Evolutionary conservation across 1,140 invertebrate species (phyloP), one percentile per base, ranked within the genome.

Genomic region (Aphelinus atriplicis): DNA sequence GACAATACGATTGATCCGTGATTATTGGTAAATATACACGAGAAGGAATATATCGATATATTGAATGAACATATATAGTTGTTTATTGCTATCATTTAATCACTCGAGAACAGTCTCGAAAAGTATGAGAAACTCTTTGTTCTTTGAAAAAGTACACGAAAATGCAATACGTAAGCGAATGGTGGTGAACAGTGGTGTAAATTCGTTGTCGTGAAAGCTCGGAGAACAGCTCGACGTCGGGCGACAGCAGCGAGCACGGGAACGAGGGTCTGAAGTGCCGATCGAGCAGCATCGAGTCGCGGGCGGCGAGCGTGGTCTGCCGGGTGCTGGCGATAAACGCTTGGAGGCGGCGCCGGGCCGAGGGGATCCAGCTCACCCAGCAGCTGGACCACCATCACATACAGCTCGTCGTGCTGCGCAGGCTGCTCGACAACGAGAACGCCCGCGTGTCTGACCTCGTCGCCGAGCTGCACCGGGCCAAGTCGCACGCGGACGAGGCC

Each of bases 401-500:
- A 5, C 91, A 92, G 79, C 89, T 91, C 69, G 82, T 85, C n/a
- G 88, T 90, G 2, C 83, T 92, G 46, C 88, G 90, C 67, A 84
- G 86, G 5, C 82, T 92, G 42, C 83, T 91, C 74, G 86, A 90
- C 60, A 88, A 88, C 2, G 91, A 91, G 81, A 90, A 89, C 78
- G 79, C 76, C 1, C 89, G 91, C 70, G 85, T 91, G 45, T 81
- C 85, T 3, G 85, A 88, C 73, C 85, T 90, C 26, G 88, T 89
- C 56, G 73, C 78, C 0, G 90, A 92, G 77, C 81, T 89, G 55
- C 88, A 90, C 73, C 81, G 87, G n/a, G 78, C 89, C 2, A 90
- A 89, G 75, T 82, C 81, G 6, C 83, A 89, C 57, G 69, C 88
- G 4, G 84, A 87, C 1, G 82, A 86, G 3, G 48, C 73, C 2